These are phyloP conservation scores for Athalia rosae DNA, from an alignment of 2,888 invertebrate species.

Conservation along the genomic window DNA sequence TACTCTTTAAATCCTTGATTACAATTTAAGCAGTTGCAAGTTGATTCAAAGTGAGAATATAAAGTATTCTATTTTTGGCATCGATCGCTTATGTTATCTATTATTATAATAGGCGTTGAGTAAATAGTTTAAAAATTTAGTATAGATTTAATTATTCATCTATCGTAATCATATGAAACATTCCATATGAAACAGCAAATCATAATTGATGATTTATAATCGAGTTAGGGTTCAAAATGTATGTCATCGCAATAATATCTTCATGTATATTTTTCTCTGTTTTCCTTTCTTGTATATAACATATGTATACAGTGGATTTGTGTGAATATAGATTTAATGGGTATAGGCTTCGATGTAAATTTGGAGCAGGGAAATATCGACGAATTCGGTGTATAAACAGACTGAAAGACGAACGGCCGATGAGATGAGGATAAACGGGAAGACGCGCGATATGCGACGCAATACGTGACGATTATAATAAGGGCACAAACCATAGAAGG, in stretches of 20 bases:
- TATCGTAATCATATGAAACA: no score
- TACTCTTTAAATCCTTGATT: not conserved
- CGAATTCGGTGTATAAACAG: not conserved
- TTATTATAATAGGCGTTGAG: no score
- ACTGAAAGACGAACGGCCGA: slow-evolving; percentile 4
- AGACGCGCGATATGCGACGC: slow-evolving; percentile 24
- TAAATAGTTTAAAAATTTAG: no score
- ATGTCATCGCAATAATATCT: not conserved
- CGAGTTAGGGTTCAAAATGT: no score
- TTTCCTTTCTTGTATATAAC: not conserved
- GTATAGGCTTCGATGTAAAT: slow-evolving; percentile 28
- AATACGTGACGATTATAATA: not conserved
- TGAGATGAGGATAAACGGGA: slow-evolving; percentile 15
- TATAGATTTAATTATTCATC: no score
- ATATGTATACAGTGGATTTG: slow-evolving; percentile 4
- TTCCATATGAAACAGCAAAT: no score
- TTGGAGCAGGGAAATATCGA: slow-evolving; percentile 21
- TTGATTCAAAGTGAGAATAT: slow-evolving; percentile 1
- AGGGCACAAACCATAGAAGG: not conserved
- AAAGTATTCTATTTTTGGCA: not conserved
- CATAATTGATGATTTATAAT: no score
- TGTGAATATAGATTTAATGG: no score
- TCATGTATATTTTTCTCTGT: not conserved
- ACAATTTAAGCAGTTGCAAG: not conserved
- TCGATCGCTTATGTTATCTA: no score